Conservation (phyloP, 2,113 vertebrate species). For the cat (Felis catus) region F.catus_Fca126_mat1.0 CM031426.1:52188001-52188500, state of each 20-base stretch:
- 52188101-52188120: constrained; percentile 82
- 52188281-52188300: constrained; percentile 28
- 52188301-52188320: constrained; percentile 35
- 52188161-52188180: constrained; percentile 85
- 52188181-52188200: constrained; percentile 80
- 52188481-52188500: neutral
- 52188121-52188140: constrained; percentile 82
- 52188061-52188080: constrained; percentile 97
- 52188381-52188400: neutral
- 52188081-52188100: constrained; percentile 87
- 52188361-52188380: constrained; percentile 45
- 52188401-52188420: neutral
- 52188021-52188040: constrained; percentile 99
- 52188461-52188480: neutral
- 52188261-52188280: constrained; percentile 62
- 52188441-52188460: neutral
- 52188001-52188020: constrained; percentile 99
- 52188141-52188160: constrained; percentile 84
- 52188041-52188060: constrained; percentile 97
- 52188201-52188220: constrained; percentile 77
- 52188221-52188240: constrained; percentile 60
- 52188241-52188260: constrained; percentile 59
- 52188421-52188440: neutral
- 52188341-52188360: neutral
- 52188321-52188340: neutral